Percentiles rank a stretch among this genome's conserved stretches.
Conservation (phyloP, 2,113 vertebrate genomes). For the Menura novaehollandiae region DNA sequence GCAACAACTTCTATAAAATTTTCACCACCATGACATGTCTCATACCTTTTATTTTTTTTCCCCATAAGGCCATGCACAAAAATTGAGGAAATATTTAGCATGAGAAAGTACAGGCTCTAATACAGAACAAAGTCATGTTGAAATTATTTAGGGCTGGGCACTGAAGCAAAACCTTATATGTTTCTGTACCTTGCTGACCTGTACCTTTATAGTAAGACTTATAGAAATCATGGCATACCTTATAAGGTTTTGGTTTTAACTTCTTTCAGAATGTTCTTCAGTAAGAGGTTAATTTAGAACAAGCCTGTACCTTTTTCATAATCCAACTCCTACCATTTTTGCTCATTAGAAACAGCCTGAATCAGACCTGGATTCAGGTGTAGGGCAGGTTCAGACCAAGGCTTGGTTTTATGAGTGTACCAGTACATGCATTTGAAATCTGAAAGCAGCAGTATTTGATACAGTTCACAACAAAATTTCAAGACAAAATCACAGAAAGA, state of each 20-base stretch:
- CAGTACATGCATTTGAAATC: not conserved
- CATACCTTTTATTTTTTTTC: not conserved
- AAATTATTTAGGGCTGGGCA: not conserved
- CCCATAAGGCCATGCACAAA: not conserved
- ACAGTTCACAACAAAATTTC: not conserved
- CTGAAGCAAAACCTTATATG: not conserved
- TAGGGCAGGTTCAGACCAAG: not conserved
- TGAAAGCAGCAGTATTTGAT: not conserved
- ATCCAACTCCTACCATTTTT: not conserved
- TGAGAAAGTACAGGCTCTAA: not conserved
- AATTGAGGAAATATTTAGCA: not conserved
- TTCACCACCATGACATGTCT: not conserved
- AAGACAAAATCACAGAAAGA: not conserved
- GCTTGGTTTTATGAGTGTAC: not conserved
- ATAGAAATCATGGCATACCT: not conserved
- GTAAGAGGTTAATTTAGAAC: not conserved
- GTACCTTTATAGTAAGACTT: not conserved
- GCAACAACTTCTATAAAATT: not conserved
- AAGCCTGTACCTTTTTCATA: not conserved
- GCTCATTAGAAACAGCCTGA: not conserved
- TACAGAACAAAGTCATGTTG: not conserved
- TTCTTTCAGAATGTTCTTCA: not conserved
- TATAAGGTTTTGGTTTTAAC: not conserved
- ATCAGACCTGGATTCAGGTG: not conserved
- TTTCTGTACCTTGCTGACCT: not conserved